Evolutionary conservation across 2,113 vertebrate genomes (phyloP).

Genomic region (Neogobius melanostomus): DNA sequence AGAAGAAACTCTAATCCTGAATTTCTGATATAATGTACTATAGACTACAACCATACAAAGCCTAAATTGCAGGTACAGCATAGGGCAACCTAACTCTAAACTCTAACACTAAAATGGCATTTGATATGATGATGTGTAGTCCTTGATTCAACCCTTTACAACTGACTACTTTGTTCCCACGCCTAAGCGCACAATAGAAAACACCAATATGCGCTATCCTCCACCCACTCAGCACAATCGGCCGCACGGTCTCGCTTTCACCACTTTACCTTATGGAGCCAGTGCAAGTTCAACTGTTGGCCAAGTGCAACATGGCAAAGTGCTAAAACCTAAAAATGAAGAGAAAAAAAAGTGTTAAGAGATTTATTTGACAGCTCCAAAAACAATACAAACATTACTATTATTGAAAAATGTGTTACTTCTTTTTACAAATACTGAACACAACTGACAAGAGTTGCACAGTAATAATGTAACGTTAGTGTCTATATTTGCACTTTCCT

Average conservation of each 20-base stretch:
- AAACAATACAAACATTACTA: background rate
- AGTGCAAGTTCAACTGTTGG: constrained; percentile 96
- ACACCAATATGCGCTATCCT: constrained; percentile 8
- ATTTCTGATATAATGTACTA: too few relatives aligned
- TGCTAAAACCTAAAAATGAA: constrained; percentile 84
- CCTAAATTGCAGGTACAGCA: background rate
- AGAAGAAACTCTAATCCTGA: too few relatives aligned
- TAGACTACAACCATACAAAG: too few relatives aligned
- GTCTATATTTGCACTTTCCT: too few relatives aligned
- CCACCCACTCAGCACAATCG: constrained; percentile 14
- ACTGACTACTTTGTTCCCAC: background rate
- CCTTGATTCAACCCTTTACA: background rate
- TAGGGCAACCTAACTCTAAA: background rate
- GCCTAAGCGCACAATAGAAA: background rate
- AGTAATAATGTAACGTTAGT: too few relatives aligned
- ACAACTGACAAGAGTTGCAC: too few relatives aligned
- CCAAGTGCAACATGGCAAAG: constrained; percentile 92
- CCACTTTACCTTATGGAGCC: constrained; percentile 93
- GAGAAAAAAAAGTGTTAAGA: constrained; percentile 5
- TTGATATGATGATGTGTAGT: background rate
- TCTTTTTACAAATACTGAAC: too few relatives aligned
- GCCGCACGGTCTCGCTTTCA: background rate
- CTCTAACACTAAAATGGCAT: background rate
- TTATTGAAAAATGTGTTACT: background rate
- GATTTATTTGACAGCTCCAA: background rate